Evolutionary conservation across 2,797 vertebrate genomes (phyloP).

Genomic region (Emys orbicularis): DNA sequence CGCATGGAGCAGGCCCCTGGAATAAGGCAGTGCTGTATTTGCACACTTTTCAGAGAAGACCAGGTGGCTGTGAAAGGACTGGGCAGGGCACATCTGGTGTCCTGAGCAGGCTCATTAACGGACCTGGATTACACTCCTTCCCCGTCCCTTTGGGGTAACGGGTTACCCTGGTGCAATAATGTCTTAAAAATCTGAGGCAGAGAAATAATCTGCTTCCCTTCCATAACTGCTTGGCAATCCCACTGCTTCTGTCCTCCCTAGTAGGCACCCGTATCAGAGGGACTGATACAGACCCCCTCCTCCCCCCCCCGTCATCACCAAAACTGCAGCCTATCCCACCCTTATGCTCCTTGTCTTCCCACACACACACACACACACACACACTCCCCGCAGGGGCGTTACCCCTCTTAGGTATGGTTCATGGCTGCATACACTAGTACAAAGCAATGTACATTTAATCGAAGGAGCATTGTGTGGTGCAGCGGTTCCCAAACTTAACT

Average conservation of each 20-base stretch:
- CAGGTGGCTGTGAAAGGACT: background rate
- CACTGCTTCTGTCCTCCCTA: background rate
- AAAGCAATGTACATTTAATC: no score
- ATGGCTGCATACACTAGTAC: background rate
- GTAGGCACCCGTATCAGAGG: background rate
- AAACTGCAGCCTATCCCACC: background rate
- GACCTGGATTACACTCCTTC: background rate
- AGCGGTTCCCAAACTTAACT: no score
- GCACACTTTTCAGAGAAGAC: background rate
- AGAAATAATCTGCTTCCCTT: slow-evolving; percentile 2
- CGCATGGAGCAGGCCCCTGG: background rate
- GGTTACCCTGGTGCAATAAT: slow-evolving; percentile 66
- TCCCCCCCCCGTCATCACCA: background rate
- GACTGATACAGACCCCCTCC: background rate
- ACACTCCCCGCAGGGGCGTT: background rate
- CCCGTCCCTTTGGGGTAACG: slow-evolving; percentile 23
- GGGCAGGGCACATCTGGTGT: background rate
- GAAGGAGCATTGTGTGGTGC: no score
- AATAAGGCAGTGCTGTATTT: background rate
- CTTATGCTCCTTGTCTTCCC: background rate
- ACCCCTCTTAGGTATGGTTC: background rate
- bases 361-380: rapidly evolving
- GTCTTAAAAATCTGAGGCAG: slow-evolving; percentile 9
- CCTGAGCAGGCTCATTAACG: slow-evolving; percentile 39
- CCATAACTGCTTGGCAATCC: background rate